These are phyloP conservation scores for Halcyon senegalensis DNA, from an alignment of 2,113 vertebrate species.

Conservation along the genomic window DNA sequence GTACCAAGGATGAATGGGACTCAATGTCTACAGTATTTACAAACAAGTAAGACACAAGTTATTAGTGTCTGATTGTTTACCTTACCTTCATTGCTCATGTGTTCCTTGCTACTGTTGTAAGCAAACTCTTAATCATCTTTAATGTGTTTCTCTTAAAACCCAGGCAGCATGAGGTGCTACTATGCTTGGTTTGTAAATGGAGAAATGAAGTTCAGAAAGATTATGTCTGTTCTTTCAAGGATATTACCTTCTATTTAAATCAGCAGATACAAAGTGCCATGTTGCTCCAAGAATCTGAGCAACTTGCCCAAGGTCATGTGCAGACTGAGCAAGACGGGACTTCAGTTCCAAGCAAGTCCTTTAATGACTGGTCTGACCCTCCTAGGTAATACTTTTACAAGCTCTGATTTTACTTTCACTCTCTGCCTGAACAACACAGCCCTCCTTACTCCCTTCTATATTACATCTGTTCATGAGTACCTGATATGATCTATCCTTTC, in stretches of 20 bases:
- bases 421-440: neutral
- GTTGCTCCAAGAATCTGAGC: neutral
- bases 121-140: neutral
- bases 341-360: neutral
- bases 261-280: neutral
- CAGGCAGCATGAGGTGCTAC: neutral
- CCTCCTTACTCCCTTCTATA: neutral
- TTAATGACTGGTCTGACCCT: neutral
- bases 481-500: neutral
- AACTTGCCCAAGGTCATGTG: neutral
- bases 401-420: neutral
- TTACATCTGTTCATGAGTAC: neutral
- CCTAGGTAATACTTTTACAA: neutral
- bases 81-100: neutral
- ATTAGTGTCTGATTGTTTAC: conserved; percentile 45
- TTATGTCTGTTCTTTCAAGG: neutral
- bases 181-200: neutral
- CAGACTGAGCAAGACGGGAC: neutral
- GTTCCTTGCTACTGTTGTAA: neutral
- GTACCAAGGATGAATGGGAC: conserved; percentile 30
- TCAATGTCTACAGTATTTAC: conserved; percentile 53
- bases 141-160: neutral
- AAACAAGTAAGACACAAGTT: conserved; percentile 35
- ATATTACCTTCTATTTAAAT: neutral
- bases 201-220: neutral